Evolutionary conservation across 1,140 invertebrate species (phyloP).

Genomic region (Magallana angulata): DNA sequence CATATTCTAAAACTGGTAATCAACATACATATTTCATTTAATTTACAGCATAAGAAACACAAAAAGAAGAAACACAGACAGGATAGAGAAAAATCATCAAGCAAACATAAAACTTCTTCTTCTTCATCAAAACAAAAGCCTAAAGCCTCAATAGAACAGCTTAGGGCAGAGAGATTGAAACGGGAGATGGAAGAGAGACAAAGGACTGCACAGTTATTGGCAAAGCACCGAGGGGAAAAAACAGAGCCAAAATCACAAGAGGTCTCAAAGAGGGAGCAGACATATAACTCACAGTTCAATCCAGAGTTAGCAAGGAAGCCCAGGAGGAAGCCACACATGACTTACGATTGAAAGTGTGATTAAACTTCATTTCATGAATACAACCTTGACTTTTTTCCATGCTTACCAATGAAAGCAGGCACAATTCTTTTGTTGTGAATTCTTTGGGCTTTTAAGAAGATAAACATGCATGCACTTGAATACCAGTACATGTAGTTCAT

Average conservation of each 20-base stretch:
- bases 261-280: constrained; percentile 82
- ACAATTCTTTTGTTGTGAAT: too few species aligned
- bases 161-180: constrained; percentile 89
- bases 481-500: too few species aligned
- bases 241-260: constrained; percentile 56
- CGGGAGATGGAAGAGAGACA: constrained; percentile 89
- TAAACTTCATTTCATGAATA: too few species aligned
- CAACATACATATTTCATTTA: not conserved
- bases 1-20: too few species aligned
- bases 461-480: too few species aligned
- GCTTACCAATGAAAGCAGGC: too few species aligned
- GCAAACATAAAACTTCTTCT: constrained; percentile 62
- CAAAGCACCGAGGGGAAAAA: constrained; percentile 82
- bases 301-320: constrained; percentile 81
- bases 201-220: constrained; percentile 86
- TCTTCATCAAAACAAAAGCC: not conserved
- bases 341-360: too few species aligned
- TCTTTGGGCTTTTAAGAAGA: too few species aligned
- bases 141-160: constrained; percentile 83
- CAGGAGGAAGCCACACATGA: not conserved
- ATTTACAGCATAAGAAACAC: constrained; percentile 53
- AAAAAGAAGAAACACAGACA: constrained; percentile 73
- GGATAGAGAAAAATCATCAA: constrained; percentile 66
- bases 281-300: constrained; percentile 96
- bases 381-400: too few species aligned